Evolutionary conservation across 2,888 invertebrate genomes (phyloP).

Genomic region (Melanostoma scalare): DNA sequence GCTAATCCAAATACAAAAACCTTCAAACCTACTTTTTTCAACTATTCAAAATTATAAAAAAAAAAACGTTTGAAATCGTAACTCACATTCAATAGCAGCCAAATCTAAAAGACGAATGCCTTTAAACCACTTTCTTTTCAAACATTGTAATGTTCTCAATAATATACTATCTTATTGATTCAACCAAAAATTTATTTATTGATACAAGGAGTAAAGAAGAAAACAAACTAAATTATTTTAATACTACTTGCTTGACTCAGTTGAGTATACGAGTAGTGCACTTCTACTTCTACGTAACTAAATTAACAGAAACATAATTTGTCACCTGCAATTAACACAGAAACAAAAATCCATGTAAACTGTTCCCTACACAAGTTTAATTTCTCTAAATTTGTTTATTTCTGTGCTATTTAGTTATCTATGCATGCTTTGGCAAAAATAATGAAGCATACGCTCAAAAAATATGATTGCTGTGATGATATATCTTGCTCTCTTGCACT

Average conservation of each 20-base stretch:
- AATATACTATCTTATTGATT: too few relatives aligned
- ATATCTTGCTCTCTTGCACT: conserved; percentile 24
- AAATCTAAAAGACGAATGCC: too few relatives aligned
- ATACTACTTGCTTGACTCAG: conserved; percentile 17
- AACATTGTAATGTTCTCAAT: too few relatives aligned
- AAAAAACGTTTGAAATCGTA: too few relatives aligned
- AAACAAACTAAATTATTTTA: too few relatives aligned
- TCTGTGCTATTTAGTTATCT: conserved; percentile 17
- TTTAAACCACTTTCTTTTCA: too few relatives aligned
- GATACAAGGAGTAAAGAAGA: too few relatives aligned
- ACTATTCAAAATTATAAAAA: too few relatives aligned
- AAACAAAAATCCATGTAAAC: conserved; percentile 3
- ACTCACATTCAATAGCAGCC: too few relatives aligned
- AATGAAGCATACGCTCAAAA: conserved; percentile 35
- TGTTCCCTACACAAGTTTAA: conserved; percentile 26
- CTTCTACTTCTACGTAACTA: conserved; percentile 54
- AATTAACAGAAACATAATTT: conserved; percentile 57
- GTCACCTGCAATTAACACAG: conserved; percentile 39
- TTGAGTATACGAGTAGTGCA: conserved; percentile 48
- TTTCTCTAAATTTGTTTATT: conserved; percentile 22
- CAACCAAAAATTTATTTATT: too few relatives aligned
- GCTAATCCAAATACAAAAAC: too few relatives aligned
- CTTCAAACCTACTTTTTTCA: too few relatives aligned
- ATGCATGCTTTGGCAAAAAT: conserved; percentile 33
- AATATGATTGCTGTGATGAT: conserved; percentile 37